Conservation (phyloP, 2,113 vertebrate species). For the Poecilia latipinna region DNA sequence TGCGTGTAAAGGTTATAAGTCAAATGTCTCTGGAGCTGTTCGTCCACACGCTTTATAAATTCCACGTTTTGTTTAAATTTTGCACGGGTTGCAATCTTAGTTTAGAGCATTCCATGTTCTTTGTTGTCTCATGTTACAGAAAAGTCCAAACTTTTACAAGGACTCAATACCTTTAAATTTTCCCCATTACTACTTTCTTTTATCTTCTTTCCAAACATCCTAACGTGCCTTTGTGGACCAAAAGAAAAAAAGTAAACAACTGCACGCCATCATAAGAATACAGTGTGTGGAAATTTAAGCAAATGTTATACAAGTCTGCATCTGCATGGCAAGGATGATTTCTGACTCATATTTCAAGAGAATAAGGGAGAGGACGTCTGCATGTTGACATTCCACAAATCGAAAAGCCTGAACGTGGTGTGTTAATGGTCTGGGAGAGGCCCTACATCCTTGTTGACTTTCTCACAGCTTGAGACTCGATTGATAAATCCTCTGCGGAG, state of each 20-base stretch:
- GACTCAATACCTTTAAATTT: constrained; percentile 31
- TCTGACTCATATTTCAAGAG: constrained; percentile 65
- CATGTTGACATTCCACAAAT: constrained; percentile 72
- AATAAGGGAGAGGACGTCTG: constrained; percentile 53
- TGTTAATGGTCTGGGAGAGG: constrained; percentile 44
- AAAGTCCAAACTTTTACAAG: constrained; percentile 26
- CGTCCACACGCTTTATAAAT: no score
- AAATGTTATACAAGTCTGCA: constrained; percentile 75
- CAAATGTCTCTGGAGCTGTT: constrained; percentile 28
- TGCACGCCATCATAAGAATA: constrained; percentile 15
- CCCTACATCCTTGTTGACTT: constrained; percentile 67
- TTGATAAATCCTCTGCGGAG: constrained; percentile 49
- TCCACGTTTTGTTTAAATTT: not conserved
- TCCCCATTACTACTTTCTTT: constrained; percentile 4
- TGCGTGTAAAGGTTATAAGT: constrained; percentile 27
- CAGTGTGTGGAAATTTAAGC: constrained; percentile 54
- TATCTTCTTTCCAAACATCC: constrained; percentile 40
- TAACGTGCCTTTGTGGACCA: constrained; percentile 19
- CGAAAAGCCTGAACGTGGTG: constrained; percentile 54
- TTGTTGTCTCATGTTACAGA: not conserved
- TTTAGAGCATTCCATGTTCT: not conserved
- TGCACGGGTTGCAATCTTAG: not conserved
- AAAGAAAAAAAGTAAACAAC: constrained; percentile 11
- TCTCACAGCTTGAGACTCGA: constrained; percentile 61
- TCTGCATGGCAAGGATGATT: constrained; percentile 66